Evolutionary conservation across 2,113 vertebrate genomes (phyloP).

Genomic region (Ceuthmochares aereus): DNA sequence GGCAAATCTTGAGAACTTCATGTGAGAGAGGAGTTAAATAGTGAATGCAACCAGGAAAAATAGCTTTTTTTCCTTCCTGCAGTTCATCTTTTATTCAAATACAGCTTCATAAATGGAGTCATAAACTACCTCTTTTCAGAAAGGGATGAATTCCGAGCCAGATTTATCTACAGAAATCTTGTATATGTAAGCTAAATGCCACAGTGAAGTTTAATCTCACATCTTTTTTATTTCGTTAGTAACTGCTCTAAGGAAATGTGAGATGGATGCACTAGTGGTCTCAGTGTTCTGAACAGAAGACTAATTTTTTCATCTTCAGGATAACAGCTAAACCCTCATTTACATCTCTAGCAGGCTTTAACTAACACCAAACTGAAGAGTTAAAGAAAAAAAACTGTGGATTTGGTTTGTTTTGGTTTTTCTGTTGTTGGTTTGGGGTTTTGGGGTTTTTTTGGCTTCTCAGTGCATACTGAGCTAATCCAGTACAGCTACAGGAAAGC

Average conservation of each 20-base stretch:
- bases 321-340: not conserved
- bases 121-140: constrained; percentile 48
- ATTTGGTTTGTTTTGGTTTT: not conserved
- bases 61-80: constrained; percentile 3
- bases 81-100: constrained; percentile 45
- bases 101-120: constrained; percentile 19
- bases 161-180: constrained; percentile 32
- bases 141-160: constrained; percentile 23
- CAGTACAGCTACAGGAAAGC: not conserved
- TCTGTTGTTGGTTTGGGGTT: not conserved
- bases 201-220: not conserved
- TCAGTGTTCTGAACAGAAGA: not conserved
- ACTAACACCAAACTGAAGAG: not conserved
- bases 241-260: not conserved
- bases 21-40: constrained; percentile 29
- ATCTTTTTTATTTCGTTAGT: not conserved
- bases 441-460: not conserved
- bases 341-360: not conserved
- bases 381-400: not conserved
- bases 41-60: not conserved
- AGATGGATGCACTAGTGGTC: not conserved
- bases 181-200: constrained; percentile 24
- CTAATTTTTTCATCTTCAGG: not conserved
- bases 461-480: not conserved
- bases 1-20: constrained; percentile 15